These are phyloP conservation scores for Ips typographus DNA, from an alignment of 1,140 invertebrate species.

Conservation along the genomic window DNA sequence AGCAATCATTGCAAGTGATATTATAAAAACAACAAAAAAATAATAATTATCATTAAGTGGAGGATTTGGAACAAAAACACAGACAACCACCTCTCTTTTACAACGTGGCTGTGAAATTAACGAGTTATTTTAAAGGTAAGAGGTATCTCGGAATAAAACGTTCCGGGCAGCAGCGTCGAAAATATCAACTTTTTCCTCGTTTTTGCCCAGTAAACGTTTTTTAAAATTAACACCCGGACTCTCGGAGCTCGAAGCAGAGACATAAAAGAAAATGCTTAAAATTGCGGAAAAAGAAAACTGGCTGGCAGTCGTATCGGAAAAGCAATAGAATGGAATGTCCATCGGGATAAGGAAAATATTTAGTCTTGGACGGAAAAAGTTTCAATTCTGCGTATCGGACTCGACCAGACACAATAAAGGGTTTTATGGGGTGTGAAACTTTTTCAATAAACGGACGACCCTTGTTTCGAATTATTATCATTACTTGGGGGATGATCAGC, in stretches of 20 bases:
- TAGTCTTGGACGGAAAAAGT: slow-evolving; percentile 41
- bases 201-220: not conserved
- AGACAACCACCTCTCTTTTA: too few relatives aligned
- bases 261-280: not conserved
- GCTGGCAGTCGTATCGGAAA: slow-evolving; percentile 32
- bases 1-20: too few relatives aligned
- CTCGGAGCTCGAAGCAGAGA: not conserved
- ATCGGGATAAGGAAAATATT: slow-evolving; percentile 46
- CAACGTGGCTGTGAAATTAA: too few relatives aligned
- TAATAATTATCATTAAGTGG: too few relatives aligned
- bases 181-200: too few relatives aligned
- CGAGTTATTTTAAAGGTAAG: too few relatives aligned
- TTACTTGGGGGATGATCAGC: not conserved
- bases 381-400: slow-evolving; percentile 43
- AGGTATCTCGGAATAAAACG: too few relatives aligned
- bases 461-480: slow-evolving; percentile 12
- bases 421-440: slow-evolving; percentile 45
- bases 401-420: slow-evolving; percentile 41
- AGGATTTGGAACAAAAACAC: too few relatives aligned
- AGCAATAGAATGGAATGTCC: slow-evolving; percentile 45
- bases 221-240: slow-evolving; percentile 2
- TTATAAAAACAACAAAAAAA: too few relatives aligned
- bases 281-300: slow-evolving; percentile 1
- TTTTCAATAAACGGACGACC: slow-evolving; percentile 38
- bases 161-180: too few relatives aligned